Evolutionary conservation across 53 echinoderm and acorn worm genomes (phyloP).

Genomic region (Patiria pectinifera): DNA sequence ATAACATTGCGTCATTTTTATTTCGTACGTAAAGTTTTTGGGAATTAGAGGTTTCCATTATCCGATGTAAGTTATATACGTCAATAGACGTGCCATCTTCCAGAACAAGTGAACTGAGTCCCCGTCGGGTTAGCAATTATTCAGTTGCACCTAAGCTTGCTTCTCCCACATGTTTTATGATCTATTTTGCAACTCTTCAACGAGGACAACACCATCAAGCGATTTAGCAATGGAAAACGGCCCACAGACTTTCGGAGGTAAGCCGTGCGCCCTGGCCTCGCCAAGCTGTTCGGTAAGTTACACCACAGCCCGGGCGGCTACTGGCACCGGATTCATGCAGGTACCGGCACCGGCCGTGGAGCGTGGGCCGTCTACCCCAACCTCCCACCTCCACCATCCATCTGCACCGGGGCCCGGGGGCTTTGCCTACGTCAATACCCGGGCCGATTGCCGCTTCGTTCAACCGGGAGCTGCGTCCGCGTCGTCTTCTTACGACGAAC

Average conservation of each 20-base stretch:
- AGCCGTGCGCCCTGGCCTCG: conserved; percentile 45
- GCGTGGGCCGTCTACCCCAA: conserved; percentile 35
- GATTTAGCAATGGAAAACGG: conserved; percentile 49
- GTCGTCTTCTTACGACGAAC: conserved; percentile 24
- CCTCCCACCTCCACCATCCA: conserved; percentile 47
- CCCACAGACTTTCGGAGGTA: conserved; percentile 43
- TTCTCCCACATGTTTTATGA: conserved; percentile 56
- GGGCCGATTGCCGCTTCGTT: conserved; percentile 64
- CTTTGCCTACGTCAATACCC: conserved; percentile 48
- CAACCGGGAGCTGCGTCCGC: conserved; percentile 48
- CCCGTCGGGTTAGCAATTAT: not conserved
- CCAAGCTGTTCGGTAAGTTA: not conserved
- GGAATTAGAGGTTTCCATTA: not conserved
- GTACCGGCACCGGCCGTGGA: conserved; percentile 2
- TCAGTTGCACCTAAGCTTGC: not conserved
- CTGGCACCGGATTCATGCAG: conserved; percentile 54
- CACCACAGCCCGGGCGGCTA: not conserved
- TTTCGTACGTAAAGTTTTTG: not conserved
- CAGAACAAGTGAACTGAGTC: not conserved
- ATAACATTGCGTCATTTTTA: not conserved
- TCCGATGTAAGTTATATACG: not conserved
- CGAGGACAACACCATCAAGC: conserved; percentile 47
- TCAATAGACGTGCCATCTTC: not conserved
- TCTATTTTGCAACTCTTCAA: conserved; percentile 53
- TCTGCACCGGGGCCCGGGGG: conserved; percentile 15